Conservation (phyloP, 2,888 invertebrate genomes). For the Onthophagus sagittarius region DNA sequence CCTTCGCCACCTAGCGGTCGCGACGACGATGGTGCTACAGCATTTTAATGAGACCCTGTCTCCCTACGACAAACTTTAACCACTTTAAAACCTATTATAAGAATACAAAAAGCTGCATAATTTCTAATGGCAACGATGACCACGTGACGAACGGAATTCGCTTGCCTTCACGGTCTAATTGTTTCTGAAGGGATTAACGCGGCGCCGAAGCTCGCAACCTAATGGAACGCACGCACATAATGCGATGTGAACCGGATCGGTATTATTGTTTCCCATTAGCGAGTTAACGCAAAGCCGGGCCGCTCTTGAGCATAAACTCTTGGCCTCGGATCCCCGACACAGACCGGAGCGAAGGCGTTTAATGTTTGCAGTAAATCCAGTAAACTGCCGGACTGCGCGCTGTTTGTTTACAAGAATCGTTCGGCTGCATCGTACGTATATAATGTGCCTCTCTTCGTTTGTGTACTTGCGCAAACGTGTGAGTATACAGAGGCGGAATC, state of each 20-base stretch:
- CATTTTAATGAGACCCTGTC: slow-evolving; percentile 3
- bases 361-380: slow-evolving; percentile 44
- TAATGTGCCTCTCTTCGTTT: not conserved
- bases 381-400: slow-evolving; percentile 43
- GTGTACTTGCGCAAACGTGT: not conserved
- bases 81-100: not conserved
- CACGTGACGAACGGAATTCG: not conserved
- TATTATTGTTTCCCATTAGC: slow-evolving; percentile 13
- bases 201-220: not conserved
- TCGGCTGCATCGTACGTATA: slow-evolving; percentile 28
- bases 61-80: not conserved
- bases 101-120: not conserved
- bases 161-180: not conserved
- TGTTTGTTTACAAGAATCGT: slow-evolving; percentile 44
- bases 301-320: slow-evolving; percentile 5
- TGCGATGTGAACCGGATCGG: slow-evolving; percentile 3
- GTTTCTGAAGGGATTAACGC: not conserved
- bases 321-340: slow-evolving; percentile 8
- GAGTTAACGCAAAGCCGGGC: not conserved
- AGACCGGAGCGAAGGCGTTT: slow-evolving; percentile 39
- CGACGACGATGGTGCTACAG: not conserved
- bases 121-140: not conserved
- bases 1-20: not conserved
- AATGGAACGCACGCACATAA: slow-evolving; percentile 5
- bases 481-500: not conserved